Percentiles rank a stretch among this genome's conserved stretches.
Conservation (phyloP, 2,797 vertebrate genomes). For the Limnodromus scolopaceus region DNA sequence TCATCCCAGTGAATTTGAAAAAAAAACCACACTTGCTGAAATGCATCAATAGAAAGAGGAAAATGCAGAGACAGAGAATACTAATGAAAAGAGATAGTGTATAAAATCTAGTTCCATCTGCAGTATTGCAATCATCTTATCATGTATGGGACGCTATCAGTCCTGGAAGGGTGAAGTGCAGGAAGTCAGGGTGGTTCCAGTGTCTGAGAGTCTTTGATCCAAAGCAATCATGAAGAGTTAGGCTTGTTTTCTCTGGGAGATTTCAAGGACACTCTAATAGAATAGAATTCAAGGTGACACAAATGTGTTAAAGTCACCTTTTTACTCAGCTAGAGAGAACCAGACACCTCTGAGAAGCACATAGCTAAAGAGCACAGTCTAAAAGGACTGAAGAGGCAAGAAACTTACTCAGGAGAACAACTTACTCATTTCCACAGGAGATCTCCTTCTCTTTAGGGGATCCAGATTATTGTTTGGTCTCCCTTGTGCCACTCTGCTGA, state of each 20-base stretch:
- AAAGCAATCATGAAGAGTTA: constrained; percentile 20
- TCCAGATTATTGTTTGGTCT: background rate
- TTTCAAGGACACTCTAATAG: constrained; percentile 41
- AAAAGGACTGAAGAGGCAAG: background rate
- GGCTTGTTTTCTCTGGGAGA: constrained; percentile 50
- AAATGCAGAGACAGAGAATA: constrained; percentile 25
- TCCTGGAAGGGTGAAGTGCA: background rate
- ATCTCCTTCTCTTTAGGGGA: background rate
- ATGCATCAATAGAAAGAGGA: constrained; percentile 6
- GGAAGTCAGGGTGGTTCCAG: background rate
- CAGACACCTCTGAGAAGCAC: background rate
- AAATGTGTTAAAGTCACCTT: constrained; percentile 53
- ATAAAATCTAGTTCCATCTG: constrained; percentile 17
- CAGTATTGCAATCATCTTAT: constrained; percentile 1
- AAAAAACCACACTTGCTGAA: background rate
- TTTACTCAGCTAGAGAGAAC: background rate
- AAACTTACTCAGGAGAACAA: background rate
- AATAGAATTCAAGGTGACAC: constrained; percentile 53
- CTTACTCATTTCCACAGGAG: background rate
- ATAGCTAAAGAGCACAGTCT: background rate
- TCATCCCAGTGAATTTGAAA: constrained; percentile 6
- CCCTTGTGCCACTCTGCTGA: background rate
- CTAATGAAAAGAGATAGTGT: constrained; percentile 14
- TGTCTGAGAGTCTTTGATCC: constrained; percentile 21
- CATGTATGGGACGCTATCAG: background rate